phyloP scores from a whole-genome alignment of 2,797 vertebrate genomes.

The Ambastaia sidthimunki region DNA sequence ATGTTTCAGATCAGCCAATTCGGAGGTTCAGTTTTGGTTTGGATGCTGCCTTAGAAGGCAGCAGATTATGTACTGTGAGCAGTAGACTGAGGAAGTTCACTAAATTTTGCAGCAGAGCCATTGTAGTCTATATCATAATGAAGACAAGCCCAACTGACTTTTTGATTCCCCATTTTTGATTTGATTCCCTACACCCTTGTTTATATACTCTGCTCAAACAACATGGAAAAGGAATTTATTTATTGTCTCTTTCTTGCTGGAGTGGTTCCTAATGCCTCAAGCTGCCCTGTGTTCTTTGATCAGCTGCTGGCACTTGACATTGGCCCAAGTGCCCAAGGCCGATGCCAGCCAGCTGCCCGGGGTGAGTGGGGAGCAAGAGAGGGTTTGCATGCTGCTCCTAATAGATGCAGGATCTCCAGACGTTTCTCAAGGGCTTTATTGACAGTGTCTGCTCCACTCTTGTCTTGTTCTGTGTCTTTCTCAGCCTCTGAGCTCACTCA shows the following conservation, averaged over 20 bases:
- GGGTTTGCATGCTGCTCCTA: slow-evolving; percentile 24
- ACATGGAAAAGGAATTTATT: slow-evolving; percentile 8
- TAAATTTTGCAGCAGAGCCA: not conserved
- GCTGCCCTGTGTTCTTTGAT: slow-evolving; percentile 54
- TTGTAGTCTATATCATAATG: not conserved
- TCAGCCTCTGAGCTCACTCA: slow-evolving; percentile 1
- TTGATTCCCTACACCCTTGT: not conserved
- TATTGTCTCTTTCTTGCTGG: slow-evolving; percentile 30
- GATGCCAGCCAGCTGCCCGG: slow-evolving; percentile 56
- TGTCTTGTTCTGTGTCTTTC: not conserved
- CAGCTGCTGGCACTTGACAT: slow-evolving; percentile 55
- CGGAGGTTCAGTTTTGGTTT: no score
- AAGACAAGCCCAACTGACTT: no score
- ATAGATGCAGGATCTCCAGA: slow-evolving; percentile 36
- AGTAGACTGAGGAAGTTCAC: not conserved
- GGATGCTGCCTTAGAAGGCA: not conserved
- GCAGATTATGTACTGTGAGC: not conserved
- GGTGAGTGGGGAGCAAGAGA: slow-evolving; percentile 44
- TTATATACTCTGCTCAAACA: not conserved
- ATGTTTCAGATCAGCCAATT: not conserved
- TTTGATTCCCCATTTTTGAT: no score
- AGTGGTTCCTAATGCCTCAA: slow-evolving; percentile 42
- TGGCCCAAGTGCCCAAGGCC: slow-evolving; percentile 27
- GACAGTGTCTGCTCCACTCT: slow-evolving; percentile 19
- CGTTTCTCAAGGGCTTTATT: slow-evolving; percentile 51